Evolutionary conservation across 2,113 vertebrate genomes (phyloP).

Genomic region (Phrynocephalus versicolor): DNA sequence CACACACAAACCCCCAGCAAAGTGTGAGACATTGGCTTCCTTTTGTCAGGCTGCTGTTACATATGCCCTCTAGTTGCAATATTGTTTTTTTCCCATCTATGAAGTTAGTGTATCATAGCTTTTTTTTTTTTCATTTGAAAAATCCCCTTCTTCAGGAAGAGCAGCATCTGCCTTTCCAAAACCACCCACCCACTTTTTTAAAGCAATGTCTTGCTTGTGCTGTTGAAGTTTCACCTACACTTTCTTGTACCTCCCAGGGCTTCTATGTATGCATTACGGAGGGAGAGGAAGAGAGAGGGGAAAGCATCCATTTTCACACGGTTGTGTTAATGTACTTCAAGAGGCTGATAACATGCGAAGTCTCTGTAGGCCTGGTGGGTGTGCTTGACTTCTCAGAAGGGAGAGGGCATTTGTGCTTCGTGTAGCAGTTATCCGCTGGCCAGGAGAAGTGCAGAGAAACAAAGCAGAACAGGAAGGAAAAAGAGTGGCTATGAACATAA

Average conservation of each 20-base stretch:
- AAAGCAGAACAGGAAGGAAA: neutral
- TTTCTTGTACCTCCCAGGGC: neutral
- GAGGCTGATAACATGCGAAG: constrained; percentile 26
- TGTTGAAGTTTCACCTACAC: neutral
- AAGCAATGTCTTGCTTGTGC: neutral
- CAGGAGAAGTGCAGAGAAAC: neutral
- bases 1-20: too few species aligned
- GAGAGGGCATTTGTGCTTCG: constrained; percentile 28
- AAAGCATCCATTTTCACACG: constrained; percentile 28
- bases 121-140: too few species aligned
- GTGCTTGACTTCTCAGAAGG: constrained; percentile 23
- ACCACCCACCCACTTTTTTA: neutral
- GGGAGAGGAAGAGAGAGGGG: neutral
- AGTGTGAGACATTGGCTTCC: too few species aligned
- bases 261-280: constrained; percentile 15
- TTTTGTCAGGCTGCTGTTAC: too few species aligned
- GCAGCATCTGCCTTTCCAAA: neutral
- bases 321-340: constrained; percentile 36
- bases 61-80: too few species aligned
- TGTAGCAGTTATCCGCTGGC: neutral
- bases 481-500: neutral
- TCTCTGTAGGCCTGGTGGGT: constrained; percentile 17
- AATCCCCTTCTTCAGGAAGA: neutral
- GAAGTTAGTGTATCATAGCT: too few species aligned
- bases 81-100: neutral